Conservation (phyloP, 2,113 vertebrate genomes). For the Ceyx melanurus region DNA sequence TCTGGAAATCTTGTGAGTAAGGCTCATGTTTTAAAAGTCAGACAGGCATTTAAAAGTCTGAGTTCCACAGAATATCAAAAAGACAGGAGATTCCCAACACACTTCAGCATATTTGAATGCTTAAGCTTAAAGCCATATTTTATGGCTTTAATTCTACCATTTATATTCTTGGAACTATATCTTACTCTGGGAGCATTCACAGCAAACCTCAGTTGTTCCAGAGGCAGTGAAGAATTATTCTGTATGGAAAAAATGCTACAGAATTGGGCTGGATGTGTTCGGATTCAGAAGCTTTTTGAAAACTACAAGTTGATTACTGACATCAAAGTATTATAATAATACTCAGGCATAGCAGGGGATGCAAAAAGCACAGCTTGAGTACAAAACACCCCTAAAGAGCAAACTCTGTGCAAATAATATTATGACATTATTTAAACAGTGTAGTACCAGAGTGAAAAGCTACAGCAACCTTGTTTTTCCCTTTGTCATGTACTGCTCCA, state of each 20-base stretch:
- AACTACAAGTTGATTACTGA: neutral
- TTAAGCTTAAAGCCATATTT: neutral
- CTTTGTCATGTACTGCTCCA: fast-evolving
- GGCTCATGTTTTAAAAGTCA: constrained; percentile 18
- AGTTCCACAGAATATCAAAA: constrained; percentile 3
- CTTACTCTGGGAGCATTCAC: neutral
- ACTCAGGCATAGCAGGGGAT: neutral
- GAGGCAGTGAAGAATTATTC: neutral
- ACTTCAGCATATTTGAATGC: neutral
- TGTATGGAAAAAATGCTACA: neutral
- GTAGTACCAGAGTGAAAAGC: neutral
- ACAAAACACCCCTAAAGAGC: neutral
- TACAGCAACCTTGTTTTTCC: neutral
- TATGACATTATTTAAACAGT: neutral
- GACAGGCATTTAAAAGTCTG: neutral
- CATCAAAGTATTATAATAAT: neutral
- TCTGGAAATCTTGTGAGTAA: neutral
- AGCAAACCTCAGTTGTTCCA: neutral
- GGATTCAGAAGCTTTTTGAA: neutral
- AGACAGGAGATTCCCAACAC: neutral
- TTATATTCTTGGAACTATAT: neutral
- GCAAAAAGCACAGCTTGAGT: neutral
- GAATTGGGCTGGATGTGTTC: neutral
- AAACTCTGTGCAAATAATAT: neutral
- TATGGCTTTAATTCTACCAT: neutral